Base-by-base conservation (phyloP, 2,113 vertebrate genomes). In the Osmerus eperlanus region DNA sequence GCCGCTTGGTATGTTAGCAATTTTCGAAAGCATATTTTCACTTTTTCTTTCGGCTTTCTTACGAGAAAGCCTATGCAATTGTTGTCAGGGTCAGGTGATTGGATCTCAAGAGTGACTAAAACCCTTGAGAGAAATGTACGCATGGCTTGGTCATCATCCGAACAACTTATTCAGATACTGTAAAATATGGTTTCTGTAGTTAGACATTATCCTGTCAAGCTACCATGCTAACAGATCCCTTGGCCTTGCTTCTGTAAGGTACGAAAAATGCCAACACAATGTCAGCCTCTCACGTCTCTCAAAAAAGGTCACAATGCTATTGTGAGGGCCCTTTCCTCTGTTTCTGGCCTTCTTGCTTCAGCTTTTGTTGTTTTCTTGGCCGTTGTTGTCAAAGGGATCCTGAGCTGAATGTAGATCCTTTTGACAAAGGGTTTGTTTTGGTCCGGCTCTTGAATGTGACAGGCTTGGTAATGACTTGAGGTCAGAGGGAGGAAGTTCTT, bases 341-440 rank as follows among this genome's bases (percentile, higher is more conserved):
- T 68, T 79, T 63, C 74, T 61, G 72, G 71, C 71, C 73, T 74
- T 78, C 86, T 80, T 78, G 76, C 77, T 74, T 84, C 70, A 25
- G 14, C 1, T 61, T 72, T 83, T 85, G 83, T 79, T 88, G 75
- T 85, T 84, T 82, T 83, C 77, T 83, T 87, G 78, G 80, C 76
- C 69, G 66, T 72, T 68, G 65, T 72, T 85, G 84, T 89, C n/a
- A 51, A 51, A 51, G 41, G 29, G 36, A 11, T 65, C 89, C 85
- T 83, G 87, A 86, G 83, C 83, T 83, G 84, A 73, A 77, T 56
- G 58, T 65, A 70, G 84, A 81, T 89, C 85, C 70, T 52, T 80
- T 89, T 89, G 41, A 81, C 87, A 89, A 91, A 89, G 81, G 56
- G 62, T 68, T 64, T 83, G 79, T 86, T 89, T 86, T 81, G 73